Percentiles rank a stretch among this genome's conserved stretches.
Evolutionary conservation across 2,113 vertebrate species (phyloP).

Genomic region (Patagioenas fasciata): DNA sequence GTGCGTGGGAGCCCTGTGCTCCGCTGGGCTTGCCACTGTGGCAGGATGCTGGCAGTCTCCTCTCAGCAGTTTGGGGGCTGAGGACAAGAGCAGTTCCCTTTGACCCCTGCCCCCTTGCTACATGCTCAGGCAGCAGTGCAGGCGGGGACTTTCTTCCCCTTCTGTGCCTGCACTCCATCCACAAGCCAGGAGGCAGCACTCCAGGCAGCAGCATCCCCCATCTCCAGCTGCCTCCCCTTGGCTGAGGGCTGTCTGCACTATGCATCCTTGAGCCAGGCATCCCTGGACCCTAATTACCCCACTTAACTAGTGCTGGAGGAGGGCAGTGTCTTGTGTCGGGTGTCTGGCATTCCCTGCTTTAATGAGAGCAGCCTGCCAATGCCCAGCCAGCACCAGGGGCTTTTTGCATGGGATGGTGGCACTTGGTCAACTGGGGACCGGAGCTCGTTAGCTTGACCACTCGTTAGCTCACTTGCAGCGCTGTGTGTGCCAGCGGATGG

Average conservation of each 20-base stretch:
- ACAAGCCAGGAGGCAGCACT: neutral
- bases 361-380: neutral
- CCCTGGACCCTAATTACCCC: neutral
- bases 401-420: neutral
- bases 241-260: neutral
- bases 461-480: accelerated
- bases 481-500: accelerated
- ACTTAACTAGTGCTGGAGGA: neutral
- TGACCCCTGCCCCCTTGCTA: neutral
- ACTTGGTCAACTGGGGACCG: neutral
- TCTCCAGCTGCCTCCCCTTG: neutral
- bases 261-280: no score
- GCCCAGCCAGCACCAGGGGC: accelerated
- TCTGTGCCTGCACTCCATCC: neutral
- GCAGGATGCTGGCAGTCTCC: neutral
- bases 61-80: neutral
- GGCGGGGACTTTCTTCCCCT: neutral
- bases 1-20: neutral
- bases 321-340: neutral
- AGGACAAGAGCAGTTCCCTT: neutral
- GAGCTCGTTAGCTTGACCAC: accelerated
- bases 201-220: neutral
- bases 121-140: neutral
- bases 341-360: neutral
- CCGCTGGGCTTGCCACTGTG: accelerated